These are phyloP conservation scores for Oxyruncus cristatus DNA, from an alignment of 2,113 vertebrate species.

Conservation along the genomic window DNA sequence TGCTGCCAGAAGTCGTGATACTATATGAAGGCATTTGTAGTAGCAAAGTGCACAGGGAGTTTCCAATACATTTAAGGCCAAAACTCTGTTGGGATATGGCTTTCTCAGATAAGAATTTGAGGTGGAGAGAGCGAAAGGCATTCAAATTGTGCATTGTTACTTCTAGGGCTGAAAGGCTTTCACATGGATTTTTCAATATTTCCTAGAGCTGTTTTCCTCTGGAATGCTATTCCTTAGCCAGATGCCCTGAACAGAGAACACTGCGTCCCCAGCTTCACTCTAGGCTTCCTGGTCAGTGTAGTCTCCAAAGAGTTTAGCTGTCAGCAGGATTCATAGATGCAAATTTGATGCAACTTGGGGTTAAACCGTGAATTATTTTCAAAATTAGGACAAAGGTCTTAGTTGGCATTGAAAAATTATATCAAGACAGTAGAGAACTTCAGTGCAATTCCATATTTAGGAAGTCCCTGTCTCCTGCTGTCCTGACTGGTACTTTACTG, in stretches of 20 bases:
- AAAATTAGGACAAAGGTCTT: conserved; percentile 2
- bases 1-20: not conserved
- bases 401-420: not conserved
- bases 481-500: not conserved
- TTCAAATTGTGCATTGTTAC: not conserved
- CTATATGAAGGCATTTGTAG: not conserved
- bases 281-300: not conserved
- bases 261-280: not conserved
- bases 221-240: not conserved
- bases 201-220: conserved; percentile 2
- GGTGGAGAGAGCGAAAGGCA: not conserved
- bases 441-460: not conserved
- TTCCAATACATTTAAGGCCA: not conserved
- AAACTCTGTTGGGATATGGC: not conserved
- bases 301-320: conserved; percentile 2
- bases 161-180: not conserved
- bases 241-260: not conserved
- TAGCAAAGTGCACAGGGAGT: not conserved
- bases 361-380: conserved; percentile 23
- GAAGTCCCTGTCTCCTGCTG: not conserved
- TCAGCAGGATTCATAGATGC: conserved; percentile 11
- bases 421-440: not conserved
- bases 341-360: not conserved
- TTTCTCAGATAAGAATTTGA: not conserved
- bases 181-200: not conserved